phyloP scores from a whole-genome alignment of 2,888 invertebrate species.

The Yponomeuta malinellus region DNA sequence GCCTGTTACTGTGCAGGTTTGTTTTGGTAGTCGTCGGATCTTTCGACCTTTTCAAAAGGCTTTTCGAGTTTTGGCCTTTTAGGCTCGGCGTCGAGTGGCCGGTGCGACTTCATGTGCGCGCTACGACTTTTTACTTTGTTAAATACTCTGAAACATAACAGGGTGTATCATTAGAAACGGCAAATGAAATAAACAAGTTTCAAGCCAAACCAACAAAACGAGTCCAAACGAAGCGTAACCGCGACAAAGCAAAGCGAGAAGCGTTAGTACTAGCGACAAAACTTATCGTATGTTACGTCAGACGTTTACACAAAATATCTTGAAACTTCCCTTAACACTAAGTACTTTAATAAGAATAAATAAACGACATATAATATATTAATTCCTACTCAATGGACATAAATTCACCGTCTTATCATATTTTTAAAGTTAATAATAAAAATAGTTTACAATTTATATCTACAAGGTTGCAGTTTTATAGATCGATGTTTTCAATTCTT shows the following conservation, averaged over 20 bases:
- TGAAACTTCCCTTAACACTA: conserved; percentile 38
- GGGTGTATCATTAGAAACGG: conserved; percentile 63
- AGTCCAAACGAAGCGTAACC: conserved; percentile 30
- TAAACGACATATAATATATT: conserved; percentile 37
- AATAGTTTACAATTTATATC: conserved; percentile 48
- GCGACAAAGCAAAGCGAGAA: conserved; percentile 51
- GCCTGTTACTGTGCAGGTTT: conserved; percentile 54
- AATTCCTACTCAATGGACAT: conserved; percentile 47
- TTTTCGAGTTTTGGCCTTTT: conserved; percentile 79
- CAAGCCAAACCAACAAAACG: conserved; percentile 34
- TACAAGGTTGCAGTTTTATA: conserved; percentile 43
- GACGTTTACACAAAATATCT: conserved; percentile 49
- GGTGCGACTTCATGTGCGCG: conserved; percentile 99
- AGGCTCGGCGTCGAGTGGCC: conserved; percentile 89
- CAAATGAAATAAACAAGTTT: conserved; percentile 46
- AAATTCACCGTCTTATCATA: conserved; percentile 44
- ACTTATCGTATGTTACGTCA: conserved; percentile 39
- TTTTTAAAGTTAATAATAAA: conserved; percentile 32
- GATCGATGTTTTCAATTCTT: conserved; percentile 16
- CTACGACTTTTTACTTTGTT: conserved; percentile 99
- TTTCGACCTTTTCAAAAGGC: conserved; percentile 75
- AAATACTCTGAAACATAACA: conserved; percentile 89
- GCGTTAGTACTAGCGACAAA: conserved; percentile 48
- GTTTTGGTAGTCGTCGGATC: conserved; percentile 63
- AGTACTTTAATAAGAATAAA: conserved; percentile 43